phyloP scores from a whole-genome alignment of 2,113 vertebrate species.

The Octodon degus region DNA sequence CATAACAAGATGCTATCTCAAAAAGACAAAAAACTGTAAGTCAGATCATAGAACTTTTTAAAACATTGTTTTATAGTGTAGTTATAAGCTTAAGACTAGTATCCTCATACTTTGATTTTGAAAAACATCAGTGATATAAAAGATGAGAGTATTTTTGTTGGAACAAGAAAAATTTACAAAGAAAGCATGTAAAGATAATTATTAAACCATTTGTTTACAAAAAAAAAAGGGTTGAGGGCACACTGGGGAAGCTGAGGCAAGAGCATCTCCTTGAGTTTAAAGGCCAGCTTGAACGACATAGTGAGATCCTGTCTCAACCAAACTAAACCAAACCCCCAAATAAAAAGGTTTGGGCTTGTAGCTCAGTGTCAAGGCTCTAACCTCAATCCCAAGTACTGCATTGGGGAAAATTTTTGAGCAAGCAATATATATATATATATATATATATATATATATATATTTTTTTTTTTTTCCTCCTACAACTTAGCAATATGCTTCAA shows the following conservation, averaged over 20 bases:
- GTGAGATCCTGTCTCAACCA: neutral
- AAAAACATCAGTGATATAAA: neutral
- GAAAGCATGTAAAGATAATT: slow-evolving; percentile 10
- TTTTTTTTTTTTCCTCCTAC: neutral
- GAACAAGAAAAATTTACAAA: slow-evolving; percentile 35
- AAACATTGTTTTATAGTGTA: neutral
- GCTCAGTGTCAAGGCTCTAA: neutral
- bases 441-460: too few relatives aligned
- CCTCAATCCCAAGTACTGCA: neutral
- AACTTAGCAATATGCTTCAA: neutral
- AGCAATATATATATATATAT: neutral
- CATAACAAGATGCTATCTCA: neutral
- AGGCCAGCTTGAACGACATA: too few relatives aligned
- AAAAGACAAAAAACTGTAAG: neutral
- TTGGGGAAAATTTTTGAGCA: neutral
- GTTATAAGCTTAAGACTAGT: neutral
- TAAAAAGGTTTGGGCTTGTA: neutral
- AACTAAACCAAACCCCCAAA: neutral
- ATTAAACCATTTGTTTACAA: slow-evolving; percentile 23
- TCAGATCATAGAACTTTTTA: slow-evolving; percentile 15
- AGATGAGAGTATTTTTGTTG: slow-evolving; percentile 39
- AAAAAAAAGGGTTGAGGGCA: too few relatives aligned
- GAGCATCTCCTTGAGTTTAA: too few relatives aligned
- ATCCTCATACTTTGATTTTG: neutral
- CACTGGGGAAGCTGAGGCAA: too few relatives aligned